A percentile compares a stretch with the other conserved stretches of the same genome.
Conservation (phyloP, 1,140 invertebrate genomes). For the Lordiphosa clarofinis region DNA sequence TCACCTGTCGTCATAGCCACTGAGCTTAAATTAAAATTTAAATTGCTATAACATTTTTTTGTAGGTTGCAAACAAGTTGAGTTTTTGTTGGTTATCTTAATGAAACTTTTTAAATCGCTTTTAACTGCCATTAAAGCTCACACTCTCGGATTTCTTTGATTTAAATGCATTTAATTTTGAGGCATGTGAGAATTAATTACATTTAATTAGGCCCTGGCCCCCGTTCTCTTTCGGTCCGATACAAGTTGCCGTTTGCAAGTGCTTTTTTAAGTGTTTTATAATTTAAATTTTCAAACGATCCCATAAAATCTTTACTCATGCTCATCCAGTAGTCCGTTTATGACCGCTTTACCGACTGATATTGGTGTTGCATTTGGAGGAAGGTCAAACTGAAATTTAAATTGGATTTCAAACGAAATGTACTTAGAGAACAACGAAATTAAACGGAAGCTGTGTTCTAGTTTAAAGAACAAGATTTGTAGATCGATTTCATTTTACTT, state of each 20-base stretch:
- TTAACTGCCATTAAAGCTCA: constrained; percentile 71
- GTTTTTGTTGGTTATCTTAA: constrained; percentile 58
- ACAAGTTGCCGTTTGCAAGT: constrained; percentile 54
- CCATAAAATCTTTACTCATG: constrained; percentile 42
- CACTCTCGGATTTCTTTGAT: constrained; percentile 61
- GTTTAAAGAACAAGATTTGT: constrained; percentile 23
- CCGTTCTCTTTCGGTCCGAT: constrained; percentile 24
- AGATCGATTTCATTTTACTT: constrained; percentile 17
- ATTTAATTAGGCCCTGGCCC: constrained; percentile 61
- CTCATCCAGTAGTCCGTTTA: constrained; percentile 43
- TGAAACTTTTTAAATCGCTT: constrained; percentile 76
- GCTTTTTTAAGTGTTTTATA: constrained; percentile 62
- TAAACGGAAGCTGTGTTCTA: constrained; percentile 32
- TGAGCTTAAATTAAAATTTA: constrained; percentile 60
- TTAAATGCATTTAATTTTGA: constrained; percentile 76
- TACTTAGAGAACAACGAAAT: constrained; percentile 44
- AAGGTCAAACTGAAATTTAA: constrained; percentile 58
- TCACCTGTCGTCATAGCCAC: constrained; percentile 68
- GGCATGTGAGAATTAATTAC: constrained; percentile 76
- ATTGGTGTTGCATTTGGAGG: constrained; percentile 16
- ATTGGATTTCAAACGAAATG: constrained; percentile 71
- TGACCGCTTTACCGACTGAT: constrained; percentile 29
- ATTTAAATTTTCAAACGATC: constrained; percentile 17
- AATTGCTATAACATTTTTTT: constrained; percentile 66
- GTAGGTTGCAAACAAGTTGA: constrained; percentile 14